Evolutionary conservation across 2,797 vertebrate genomes (phyloP).

Genomic region (Pogonophryne albipinna): DNA sequence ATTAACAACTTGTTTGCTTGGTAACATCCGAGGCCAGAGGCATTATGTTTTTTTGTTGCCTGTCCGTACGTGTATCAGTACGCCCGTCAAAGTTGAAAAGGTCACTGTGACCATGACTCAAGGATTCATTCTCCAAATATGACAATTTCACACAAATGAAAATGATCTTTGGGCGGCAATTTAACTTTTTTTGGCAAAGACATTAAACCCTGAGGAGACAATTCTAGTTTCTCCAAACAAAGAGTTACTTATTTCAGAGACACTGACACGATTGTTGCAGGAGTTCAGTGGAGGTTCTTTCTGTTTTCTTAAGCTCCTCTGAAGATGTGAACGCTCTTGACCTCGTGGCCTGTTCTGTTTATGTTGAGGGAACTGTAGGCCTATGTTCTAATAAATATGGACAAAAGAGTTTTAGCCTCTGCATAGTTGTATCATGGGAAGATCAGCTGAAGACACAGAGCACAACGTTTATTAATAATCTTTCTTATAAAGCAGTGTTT

Average conservation of each 20-base stretch:
- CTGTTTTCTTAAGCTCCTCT: constrained; percentile 52
- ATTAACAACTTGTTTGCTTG: background rate
- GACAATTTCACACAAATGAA: too few relatives aligned
- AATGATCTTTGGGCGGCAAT: too few relatives aligned
- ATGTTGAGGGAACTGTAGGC: constrained; percentile 32
- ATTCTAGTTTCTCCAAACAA: background rate
- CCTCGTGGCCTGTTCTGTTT: constrained; percentile 33
- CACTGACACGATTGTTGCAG: constrained; percentile 8
- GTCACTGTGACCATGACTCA: too few relatives aligned
- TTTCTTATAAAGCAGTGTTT: constrained; percentile 42
- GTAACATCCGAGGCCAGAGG: too few relatives aligned
- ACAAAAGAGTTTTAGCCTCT: constrained; percentile 58
- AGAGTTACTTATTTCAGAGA: constrained; percentile 1
- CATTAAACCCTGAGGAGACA: too few relatives aligned
- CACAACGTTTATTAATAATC: constrained; percentile 15
- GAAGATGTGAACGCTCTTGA: constrained; percentile 58
- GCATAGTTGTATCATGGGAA: constrained; percentile 54
- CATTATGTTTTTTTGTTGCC: too few relatives aligned
- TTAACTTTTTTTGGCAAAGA: too few relatives aligned
- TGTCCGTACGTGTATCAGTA: too few relatives aligned
- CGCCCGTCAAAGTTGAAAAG: too few relatives aligned
- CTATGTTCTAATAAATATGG: constrained; percentile 51
- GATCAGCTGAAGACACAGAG: constrained; percentile 32
- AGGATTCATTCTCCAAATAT: too few relatives aligned
- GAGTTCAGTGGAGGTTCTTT: constrained; percentile 30